Evolutionary conservation across 2,797 vertebrate genomes (phyloP), one percentile per base, ranked within the genome.

Genomic region (Pangasius djambal): DNA sequence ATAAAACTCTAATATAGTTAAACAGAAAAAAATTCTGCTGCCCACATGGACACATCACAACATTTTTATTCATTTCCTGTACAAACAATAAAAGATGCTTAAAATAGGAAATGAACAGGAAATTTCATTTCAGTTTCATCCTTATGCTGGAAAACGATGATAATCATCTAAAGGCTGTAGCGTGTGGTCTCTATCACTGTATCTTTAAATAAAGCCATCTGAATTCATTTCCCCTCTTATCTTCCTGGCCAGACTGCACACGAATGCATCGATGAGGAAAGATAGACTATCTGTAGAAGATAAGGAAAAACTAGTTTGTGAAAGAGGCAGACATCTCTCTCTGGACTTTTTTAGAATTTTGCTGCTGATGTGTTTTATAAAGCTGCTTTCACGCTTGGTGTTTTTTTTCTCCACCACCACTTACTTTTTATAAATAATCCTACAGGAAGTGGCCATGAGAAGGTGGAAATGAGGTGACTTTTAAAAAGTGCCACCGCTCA

Each of bases 181-280:
- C 16, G 15, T 31, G 18, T 2, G 8, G 18, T 61, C 82, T 83
- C 40, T 4, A n/a, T 65, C 82, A 4, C 40, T 48, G 13, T 31
- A 34, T n/a, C 82, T n/a, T 48, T 65, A 83, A 83, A 83, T 83
- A 65, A 83, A 83, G 59, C 78, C 78, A 74, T 83, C 81, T 67
- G 37, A 55, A 88, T 70, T 70, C 69, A 83, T 61, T 40, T 57
- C 82, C 61, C 34, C 40, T 50, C 61, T 67, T 83, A 84, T 84
- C 83, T 50, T 69, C 61, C 83, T 67, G 61, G 6, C 34, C 81
- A 84, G 83, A 67, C 83, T 31, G 83, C 83, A 67, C 79, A 28
- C 28, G 1, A 22, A 22, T 67, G 67, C 50, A 84, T 84, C 44
- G 61, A 67, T 67, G 61, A 67, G 40, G 16, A 31, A 18, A 84